phyloP scores from a whole-genome alignment of 2,888 invertebrate genomes.

The Drosophila merina region DNA sequence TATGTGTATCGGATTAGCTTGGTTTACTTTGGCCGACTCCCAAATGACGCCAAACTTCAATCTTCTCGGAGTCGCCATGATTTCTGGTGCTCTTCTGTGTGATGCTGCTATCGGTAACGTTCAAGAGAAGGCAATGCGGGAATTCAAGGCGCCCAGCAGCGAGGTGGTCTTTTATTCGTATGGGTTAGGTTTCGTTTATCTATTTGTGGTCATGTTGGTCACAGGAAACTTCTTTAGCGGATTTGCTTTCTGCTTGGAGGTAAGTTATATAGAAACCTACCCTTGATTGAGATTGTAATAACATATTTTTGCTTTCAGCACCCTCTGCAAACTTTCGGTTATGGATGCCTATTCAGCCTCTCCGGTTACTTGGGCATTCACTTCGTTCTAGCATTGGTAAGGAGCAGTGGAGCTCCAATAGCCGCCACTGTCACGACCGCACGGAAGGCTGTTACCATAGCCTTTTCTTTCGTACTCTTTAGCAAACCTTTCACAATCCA shows the following conservation, averaged over 20 bases:
- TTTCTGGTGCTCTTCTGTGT: slow-evolving; percentile 93
- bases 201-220: slow-evolving; percentile 89
- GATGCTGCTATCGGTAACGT: slow-evolving; percentile 98
- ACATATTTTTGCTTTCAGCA: slow-evolving; percentile 85
- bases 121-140: slow-evolving; percentile 97
- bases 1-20: slow-evolving; percentile 95
- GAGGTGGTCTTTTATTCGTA: slow-evolving; percentile 98
- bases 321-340: slow-evolving; percentile 91
- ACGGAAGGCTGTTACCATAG: slow-evolving; percentile 95
- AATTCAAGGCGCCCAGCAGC: slow-evolving; percentile 91
- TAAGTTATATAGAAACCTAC: slow-evolving; percentile 82
- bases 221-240: slow-evolving; percentile 91
- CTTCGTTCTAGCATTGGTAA: slow-evolving; percentile 94
- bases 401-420: slow-evolving; percentile 94
- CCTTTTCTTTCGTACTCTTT: slow-evolving; percentile 96
- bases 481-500: slow-evolving; percentile 96
- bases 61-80: slow-evolving; percentile 89
- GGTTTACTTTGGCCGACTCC: slow-evolving; percentile 94
- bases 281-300: slow-evolving; percentile 14
- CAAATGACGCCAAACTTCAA: slow-evolving; percentile 91
- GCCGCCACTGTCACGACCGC: slow-evolving; percentile 97
- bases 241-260: slow-evolving; percentile 90
- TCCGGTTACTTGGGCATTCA: slow-evolving; percentile 97
- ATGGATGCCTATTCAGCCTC: slow-evolving; percentile 93
- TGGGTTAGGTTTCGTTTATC: slow-evolving; percentile 92